Evolutionary conservation across 2,797 vertebrate species (phyloP), one percentile per base, ranked within the genome.

Genomic region (Trachurus trachurus): DNA sequence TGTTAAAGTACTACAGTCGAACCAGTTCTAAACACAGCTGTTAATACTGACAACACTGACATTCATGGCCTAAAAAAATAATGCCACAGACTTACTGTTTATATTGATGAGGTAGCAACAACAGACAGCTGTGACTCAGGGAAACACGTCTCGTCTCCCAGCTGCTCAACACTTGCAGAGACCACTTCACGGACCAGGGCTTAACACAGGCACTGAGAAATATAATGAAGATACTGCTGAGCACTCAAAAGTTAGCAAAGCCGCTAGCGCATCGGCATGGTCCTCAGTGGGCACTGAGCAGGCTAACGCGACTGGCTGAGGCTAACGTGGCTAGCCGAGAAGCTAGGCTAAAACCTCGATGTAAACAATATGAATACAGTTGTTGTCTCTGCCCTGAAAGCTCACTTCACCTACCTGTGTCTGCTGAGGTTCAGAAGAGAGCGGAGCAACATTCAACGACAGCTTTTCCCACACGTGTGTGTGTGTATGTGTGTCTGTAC

Each of bases 381-480:
- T 22, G 2, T 0, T 12, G 12, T 50, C 45, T 44, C 0, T 0
- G 22, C 0, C 1, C 0, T 39, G 22, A 31, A 1, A 2, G 53
- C 1, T 2, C 17, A 10, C 7, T 60, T 21, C 47, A 63, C 62
- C 34, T 53, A 93, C 92, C 85, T 78, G 16, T 9, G 62, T 53
- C 6, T 76, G 47, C 0, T 40, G 52, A 80, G 19, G 31, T n/a
- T 65, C 63, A 75, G 52, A 5, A 83, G 21, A 56, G 8, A 3
- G 4, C 17, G 9, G 11, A 34, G 26, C 13, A n/a, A 31, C 31
- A 2, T 0, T 34, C 3, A 9, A 66, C 2, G 16, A 47, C 82
- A 85, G 66, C 9, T 13, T 74, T 72, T 34, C 47, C n/a, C 69
- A 75, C 90, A 85, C 82, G 66, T 76, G 90, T 58, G 54, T 83